phyloP scores from a whole-genome alignment of 2,113 vertebrate genomes.

The Crotalus helleri region DNA sequence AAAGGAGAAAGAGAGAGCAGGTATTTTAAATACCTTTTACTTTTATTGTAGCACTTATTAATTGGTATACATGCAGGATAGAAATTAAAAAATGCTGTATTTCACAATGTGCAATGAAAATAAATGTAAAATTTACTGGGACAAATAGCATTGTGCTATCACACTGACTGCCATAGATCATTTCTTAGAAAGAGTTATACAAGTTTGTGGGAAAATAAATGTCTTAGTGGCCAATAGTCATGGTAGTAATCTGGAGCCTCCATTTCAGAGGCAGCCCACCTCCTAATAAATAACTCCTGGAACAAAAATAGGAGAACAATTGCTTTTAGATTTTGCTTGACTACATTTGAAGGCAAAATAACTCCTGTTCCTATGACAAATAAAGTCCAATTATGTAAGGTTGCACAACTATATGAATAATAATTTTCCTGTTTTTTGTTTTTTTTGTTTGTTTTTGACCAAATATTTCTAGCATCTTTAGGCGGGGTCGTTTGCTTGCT shows the following conservation, averaged over 20 bases:
- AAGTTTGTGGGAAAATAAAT: background rate
- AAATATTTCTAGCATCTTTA: background rate
- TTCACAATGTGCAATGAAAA: background rate
- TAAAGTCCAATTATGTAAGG: background rate
- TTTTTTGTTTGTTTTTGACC: background rate
- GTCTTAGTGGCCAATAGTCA: background rate
- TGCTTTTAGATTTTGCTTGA: background rate
- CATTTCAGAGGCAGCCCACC: background rate
- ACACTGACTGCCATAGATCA: background rate
- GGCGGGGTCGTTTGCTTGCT: background rate
- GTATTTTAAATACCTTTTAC: background rate
- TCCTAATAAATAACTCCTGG: background rate
- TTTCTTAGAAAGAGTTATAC: background rate
- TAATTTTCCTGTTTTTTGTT: background rate
- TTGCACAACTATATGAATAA: background rate
- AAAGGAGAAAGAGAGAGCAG: background rate
- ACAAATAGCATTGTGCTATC: background rate
- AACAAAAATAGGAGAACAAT: background rate
- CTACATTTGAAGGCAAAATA: background rate
- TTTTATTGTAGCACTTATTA: background rate
- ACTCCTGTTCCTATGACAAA: background rate
- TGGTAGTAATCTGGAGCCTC: background rate
- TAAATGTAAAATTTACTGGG: background rate
- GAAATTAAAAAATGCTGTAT: background rate
- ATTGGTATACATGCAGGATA: background rate